phyloP scores from a whole-genome alignment of 2,113 vertebrate genomes.

The Dermatemys mawii region DNA sequence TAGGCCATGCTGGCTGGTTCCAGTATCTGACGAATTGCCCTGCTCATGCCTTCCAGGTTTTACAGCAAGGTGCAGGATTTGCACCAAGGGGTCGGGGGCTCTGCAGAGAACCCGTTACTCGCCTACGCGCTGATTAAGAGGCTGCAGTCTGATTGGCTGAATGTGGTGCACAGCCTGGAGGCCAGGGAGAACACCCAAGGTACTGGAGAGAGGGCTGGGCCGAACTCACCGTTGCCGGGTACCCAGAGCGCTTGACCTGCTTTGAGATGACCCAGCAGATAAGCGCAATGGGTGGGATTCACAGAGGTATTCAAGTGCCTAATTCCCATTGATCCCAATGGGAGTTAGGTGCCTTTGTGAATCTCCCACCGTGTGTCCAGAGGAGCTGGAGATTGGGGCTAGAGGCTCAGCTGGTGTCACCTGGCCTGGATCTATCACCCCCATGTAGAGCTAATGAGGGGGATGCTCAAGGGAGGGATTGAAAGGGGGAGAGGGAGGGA shows the following conservation, averaged over 20 bases:
- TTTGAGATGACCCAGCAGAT: not conserved
- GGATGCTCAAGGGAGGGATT: not conserved
- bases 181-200: slow-evolving; percentile 85
- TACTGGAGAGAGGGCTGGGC: not conserved
- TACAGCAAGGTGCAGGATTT: slow-evolving; percentile 85
- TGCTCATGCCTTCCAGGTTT: slow-evolving; percentile 80
- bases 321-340: not conserved
- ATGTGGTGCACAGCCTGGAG: slow-evolving; percentile 85
- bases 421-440: not conserved
- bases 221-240: not conserved
- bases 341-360: not conserved
- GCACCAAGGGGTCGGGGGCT: slow-evolving; percentile 76
- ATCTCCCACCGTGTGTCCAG: not conserved
- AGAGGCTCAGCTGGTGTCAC: not conserved
- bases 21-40: fast-evolving
- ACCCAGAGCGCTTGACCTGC: not conserved
- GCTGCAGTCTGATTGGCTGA: slow-evolving; percentile 90
- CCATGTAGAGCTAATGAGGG: not conserved
- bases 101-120: slow-evolving; percentile 87
- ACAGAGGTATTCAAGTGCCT: not conserved
- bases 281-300: not conserved
- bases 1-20: not conserved
- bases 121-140: slow-evolving; percentile 94
- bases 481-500: not conserved
- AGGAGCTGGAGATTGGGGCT: not conserved